A percentile compares a stretch with the other conserved stretches of the same genome.
Evolutionary conservation across 2,113 vertebrate species (phyloP).

Genomic region (Urocynchramus pylzowi): DNA sequence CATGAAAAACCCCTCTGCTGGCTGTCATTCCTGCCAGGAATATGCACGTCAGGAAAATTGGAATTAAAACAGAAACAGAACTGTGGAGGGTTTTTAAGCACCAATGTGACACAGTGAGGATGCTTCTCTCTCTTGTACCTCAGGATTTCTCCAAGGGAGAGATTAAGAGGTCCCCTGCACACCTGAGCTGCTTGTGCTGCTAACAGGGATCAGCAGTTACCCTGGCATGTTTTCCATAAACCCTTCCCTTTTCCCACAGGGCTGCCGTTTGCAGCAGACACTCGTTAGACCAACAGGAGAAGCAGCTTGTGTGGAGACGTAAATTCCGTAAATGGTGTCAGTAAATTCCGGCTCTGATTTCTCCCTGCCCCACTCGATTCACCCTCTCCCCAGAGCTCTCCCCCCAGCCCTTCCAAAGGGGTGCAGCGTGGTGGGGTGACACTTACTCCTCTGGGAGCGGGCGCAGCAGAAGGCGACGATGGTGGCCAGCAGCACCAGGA

Average conservation of each 20-base stretch:
- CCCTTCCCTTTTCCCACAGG: background rate
- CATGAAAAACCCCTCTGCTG: background rate
- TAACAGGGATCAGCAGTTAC: background rate
- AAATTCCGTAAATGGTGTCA: background rate
- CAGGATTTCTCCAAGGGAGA: background rate
- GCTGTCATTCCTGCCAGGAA: background rate
- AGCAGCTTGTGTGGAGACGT: background rate
- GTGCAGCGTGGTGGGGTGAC: rapidly evolving
- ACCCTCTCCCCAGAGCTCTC: rapidly evolving
- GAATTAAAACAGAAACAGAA: background rate
- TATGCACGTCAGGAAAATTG: rapidly evolving
- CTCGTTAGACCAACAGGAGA: background rate
- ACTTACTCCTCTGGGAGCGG: constrained; percentile 97
- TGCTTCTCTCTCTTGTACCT: background rate
- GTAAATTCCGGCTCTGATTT: background rate
- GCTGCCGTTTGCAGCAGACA: background rate
- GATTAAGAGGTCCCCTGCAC: background rate
- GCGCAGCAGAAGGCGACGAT: constrained; percentile 97
- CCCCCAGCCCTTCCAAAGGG: background rate
- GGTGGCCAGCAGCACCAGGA: constrained; percentile 95
- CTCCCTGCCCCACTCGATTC: rapidly evolving
- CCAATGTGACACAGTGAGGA: rapidly evolving
- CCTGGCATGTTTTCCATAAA: background rate
- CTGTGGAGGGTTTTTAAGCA: background rate
- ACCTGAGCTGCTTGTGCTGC: background rate